Evolutionary conservation across 2,797 vertebrate genomes (phyloP).

Genomic region (Pteronotus mesoamericanus): DNA sequence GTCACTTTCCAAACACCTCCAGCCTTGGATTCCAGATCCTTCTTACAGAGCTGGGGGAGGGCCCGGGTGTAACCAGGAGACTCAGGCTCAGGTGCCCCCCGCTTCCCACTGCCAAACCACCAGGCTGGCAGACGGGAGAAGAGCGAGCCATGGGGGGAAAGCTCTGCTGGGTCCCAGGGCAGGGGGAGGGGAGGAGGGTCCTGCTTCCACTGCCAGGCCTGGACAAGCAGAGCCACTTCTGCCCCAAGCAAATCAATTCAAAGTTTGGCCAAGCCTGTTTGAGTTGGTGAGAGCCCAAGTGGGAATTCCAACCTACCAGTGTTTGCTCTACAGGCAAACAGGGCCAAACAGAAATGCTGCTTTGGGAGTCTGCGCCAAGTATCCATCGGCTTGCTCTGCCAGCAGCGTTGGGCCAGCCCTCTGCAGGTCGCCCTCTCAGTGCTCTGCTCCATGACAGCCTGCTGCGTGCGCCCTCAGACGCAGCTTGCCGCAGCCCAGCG

Average conservation of each 20-base stretch:
- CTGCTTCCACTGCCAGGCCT: slow-evolving; percentile 13
- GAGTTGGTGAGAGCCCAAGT: slow-evolving; percentile 69
- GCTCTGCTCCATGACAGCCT: slow-evolving; percentile 9
- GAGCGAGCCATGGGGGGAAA: neutral
- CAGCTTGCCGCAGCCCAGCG: neutral
- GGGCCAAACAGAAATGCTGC: slow-evolving; percentile 55
- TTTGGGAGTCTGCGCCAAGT: slow-evolving; percentile 40
- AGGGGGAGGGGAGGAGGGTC: neutral
- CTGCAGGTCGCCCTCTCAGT: neutral
- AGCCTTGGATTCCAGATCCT: neutral
- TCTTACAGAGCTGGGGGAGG: neutral
- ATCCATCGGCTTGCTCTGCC: neutral
- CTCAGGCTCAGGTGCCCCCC: neutral
- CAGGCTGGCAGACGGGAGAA: neutral
- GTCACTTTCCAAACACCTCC: slow-evolving; percentile 26
- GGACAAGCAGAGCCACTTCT: slow-evolving; percentile 39
- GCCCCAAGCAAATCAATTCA: slow-evolving; percentile 52
- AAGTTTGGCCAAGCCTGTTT: slow-evolving; percentile 66
- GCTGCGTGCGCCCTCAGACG: neutral
- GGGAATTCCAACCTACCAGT: slow-evolving; percentile 66
- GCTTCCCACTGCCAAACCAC: neutral
- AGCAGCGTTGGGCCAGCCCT: neutral
- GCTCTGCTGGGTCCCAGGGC: neutral
- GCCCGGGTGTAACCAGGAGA: neutral
- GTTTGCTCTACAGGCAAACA: slow-evolving; percentile 57